phyloP scores from a whole-genome alignment of 2,113 vertebrate species.

The Phyllostomus hastatus region DNA sequence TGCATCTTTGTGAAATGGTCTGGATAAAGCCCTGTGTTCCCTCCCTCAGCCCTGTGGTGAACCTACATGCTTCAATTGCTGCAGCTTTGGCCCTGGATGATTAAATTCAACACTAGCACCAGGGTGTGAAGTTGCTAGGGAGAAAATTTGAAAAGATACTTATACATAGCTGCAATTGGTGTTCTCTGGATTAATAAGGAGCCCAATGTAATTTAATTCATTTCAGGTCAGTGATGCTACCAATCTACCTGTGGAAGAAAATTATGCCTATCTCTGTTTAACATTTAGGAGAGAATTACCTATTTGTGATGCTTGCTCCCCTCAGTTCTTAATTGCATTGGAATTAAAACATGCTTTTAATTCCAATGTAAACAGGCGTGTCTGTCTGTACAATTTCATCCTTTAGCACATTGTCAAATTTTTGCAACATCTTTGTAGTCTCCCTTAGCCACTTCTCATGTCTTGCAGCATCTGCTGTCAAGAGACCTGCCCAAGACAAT shows the following conservation, averaged over 20 bases:
- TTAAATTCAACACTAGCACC: slow-evolving; percentile 33
- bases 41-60: background rate
- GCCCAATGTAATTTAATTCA: slow-evolving; percentile 49
- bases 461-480: background rate
- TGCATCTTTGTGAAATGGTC: background rate
- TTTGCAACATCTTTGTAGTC: background rate
- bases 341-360: background rate
- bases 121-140: slow-evolving; percentile 41
- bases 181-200: slow-evolving; percentile 57
- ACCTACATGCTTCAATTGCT: background rate
- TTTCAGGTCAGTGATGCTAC: slow-evolving; percentile 57
- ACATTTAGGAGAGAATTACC: background rate
- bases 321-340: slow-evolving; percentile 15
- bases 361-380: slow-evolving; percentile 41
- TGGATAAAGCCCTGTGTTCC: background rate
- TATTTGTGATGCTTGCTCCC: background rate
- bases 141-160: slow-evolving; percentile 47
- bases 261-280: slow-evolving; percentile 50
- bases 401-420: background rate
- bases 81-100: slow-evolving; percentile 1
- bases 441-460: background rate
- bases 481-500: background rate
- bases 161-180: background rate
- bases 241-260: slow-evolving; percentile 44
- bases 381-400: background rate